Evolutionary conservation across 1,140 invertebrate species (phyloP).

Genomic region (Atta texana): DNA sequence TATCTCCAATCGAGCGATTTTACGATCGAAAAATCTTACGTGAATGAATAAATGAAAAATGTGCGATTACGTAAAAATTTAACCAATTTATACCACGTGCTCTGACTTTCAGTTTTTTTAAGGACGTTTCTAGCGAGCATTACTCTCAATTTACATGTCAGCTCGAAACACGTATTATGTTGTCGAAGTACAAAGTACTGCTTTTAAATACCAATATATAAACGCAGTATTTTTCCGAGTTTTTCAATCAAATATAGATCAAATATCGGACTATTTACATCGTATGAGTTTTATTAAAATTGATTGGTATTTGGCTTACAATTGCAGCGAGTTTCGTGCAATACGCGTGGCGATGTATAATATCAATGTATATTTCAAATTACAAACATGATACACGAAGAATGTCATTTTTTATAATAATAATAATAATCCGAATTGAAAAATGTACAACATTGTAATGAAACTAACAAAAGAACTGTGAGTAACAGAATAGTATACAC

Average conservation of each 20-base stretch:
- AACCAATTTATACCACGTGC: neutral
- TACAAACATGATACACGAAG: neutral
- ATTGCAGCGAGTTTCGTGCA: neutral
- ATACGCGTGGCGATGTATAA: neutral
- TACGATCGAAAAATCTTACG: neutral
- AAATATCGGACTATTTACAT: neutral
- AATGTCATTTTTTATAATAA: neutral
- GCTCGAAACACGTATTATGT: neutral
- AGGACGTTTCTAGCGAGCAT: no score
- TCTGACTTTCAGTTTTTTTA: no score
- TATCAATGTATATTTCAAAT: neutral
- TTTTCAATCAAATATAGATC: neutral
- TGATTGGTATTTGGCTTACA: neutral
- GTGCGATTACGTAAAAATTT: neutral
- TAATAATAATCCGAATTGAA: no score
- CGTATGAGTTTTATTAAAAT: neutral
- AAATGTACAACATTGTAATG: no score
- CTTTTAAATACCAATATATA: neutral
- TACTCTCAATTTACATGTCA: neutral
- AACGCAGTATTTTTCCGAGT: neutral
- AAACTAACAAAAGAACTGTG: no score
- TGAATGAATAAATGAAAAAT: neutral
- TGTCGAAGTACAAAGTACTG: neutral
- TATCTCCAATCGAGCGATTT: conserved; percentile 24
- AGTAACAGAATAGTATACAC: no score